Conservation (phyloP, 2,888 invertebrate genomes). For the Helleia helle region DNA sequence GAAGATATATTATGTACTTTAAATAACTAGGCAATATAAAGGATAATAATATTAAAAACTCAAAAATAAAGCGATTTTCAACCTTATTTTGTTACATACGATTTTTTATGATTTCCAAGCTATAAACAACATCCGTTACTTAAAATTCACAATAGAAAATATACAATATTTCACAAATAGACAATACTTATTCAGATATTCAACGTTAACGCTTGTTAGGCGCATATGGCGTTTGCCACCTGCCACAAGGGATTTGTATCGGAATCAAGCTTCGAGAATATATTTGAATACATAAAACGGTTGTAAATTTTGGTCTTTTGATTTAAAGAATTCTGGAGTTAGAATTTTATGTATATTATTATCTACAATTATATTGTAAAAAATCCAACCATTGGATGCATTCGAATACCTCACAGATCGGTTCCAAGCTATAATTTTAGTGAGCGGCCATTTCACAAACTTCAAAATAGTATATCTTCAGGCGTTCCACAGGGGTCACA, state of each 20-base stretch:
- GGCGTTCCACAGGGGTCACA: too few relatives aligned
- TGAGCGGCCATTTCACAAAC: too few relatives aligned
- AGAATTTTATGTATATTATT: too few relatives aligned
- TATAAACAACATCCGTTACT: background rate
- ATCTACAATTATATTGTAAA: too few relatives aligned
- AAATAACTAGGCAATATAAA: background rate
- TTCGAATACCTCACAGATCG: too few relatives aligned
- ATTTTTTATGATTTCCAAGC: too few relatives aligned
- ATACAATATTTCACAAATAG: constrained; percentile 9
- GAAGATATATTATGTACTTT: background rate
- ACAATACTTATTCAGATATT: constrained; percentile 9
- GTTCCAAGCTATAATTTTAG: too few relatives aligned
- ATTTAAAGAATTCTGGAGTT: background rate
- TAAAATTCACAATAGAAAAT: constrained; percentile 1
- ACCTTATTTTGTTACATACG: too few relatives aligned
- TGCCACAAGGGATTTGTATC: constrained; percentile 8
- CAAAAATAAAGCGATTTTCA: too few relatives aligned
- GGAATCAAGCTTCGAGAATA: constrained; percentile 8
- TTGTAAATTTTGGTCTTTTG: background rate
- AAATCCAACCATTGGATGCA: too few relatives aligned
- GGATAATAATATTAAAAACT: background rate
- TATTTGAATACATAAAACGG: constrained; percentile 7
- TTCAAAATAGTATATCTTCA: too few relatives aligned
- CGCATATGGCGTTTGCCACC: constrained; percentile 7
- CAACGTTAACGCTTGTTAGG: constrained; percentile 10